Conservation (phyloP, 2,888 invertebrate genomes). For the Lasiommata megera region DNA sequence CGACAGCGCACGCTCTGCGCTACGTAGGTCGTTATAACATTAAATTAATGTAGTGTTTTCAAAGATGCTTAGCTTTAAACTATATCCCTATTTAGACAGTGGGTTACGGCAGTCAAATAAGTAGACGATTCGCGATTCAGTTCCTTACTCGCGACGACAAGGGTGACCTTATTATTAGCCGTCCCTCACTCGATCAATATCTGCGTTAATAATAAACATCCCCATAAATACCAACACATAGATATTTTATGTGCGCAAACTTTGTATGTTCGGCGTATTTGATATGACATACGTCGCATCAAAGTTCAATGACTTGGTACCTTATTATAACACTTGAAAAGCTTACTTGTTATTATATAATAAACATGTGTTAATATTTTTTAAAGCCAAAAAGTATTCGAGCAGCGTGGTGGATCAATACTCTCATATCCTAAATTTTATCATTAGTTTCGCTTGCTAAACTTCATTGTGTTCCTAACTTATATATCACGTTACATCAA, state of each 20-base stretch:
- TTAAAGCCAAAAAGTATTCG: too few relatives aligned
- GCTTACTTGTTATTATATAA: too few relatives aligned
- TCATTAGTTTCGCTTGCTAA: not conserved
- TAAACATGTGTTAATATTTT: too few relatives aligned
- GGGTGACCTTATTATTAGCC: conserved; percentile 8
- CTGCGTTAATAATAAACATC: conserved; percentile 14
- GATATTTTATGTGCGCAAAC: too few relatives aligned
- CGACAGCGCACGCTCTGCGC: too few relatives aligned
- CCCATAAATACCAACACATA: not conserved
- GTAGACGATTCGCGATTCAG: conserved; percentile 4
- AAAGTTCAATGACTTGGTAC: too few relatives aligned
- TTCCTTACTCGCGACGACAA: conserved; percentile 6
- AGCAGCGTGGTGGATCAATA: too few relatives aligned
- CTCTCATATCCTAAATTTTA: too few relatives aligned
- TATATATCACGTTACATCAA: conserved; percentile 1
- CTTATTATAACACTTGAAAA: too few relatives aligned
- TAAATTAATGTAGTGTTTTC: not conserved
- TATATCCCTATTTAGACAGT: not conserved
- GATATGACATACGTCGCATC: too few relatives aligned
- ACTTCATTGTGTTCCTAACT: not conserved
- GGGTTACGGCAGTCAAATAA: not conserved
- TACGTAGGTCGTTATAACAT: too few relatives aligned
- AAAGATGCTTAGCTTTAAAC: not conserved
- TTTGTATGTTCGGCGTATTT: too few relatives aligned
- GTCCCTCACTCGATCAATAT: conserved; percentile 14